phyloP scores from a whole-genome alignment of 2,888 invertebrate species.

The Scelioninae gen. 1 region DNA sequence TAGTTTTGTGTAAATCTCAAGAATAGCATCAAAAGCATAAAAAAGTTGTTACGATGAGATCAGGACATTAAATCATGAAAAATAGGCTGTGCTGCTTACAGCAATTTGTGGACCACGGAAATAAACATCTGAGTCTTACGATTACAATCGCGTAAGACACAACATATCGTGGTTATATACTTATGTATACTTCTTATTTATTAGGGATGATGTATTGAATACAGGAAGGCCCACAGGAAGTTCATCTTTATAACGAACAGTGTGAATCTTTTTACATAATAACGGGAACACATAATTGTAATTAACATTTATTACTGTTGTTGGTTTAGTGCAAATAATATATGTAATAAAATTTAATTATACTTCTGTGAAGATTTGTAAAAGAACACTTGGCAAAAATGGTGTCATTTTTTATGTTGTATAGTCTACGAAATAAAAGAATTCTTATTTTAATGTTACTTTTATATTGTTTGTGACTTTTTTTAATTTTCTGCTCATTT shows the following conservation, averaged over 20 bases:
- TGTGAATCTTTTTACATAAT: conserved; percentile 24
- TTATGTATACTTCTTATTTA: no score
- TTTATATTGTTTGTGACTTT: no score
- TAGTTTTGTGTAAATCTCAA: conserved; percentile 4
- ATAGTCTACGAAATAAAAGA: no score
- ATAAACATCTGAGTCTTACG: conserved; percentile 7
- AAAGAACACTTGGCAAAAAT: no score
- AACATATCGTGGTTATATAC: conserved; percentile 14
- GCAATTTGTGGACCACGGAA: conserved; percentile 9
- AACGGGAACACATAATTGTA: not conserved
- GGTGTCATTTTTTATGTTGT: no score
- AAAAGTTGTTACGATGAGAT: conserved; percentile 25
- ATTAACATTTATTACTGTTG: not conserved
- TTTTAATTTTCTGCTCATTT: no score
- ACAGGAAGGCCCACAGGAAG: conserved; percentile 7
- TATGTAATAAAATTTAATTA: no score
- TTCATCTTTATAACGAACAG: conserved; percentile 14
- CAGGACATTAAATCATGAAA: conserved; percentile 21
- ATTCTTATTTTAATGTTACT: no score
- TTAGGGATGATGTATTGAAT: conserved; percentile 34
- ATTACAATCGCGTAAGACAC: conserved; percentile 40
- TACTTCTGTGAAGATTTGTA: no score
- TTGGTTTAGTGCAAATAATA: no score
- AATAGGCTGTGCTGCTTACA: conserved; percentile 15
- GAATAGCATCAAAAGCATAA: not conserved